Conservation (phyloP, 2,888 invertebrate genomes). For the Flabesymbios commensalis region DNA sequence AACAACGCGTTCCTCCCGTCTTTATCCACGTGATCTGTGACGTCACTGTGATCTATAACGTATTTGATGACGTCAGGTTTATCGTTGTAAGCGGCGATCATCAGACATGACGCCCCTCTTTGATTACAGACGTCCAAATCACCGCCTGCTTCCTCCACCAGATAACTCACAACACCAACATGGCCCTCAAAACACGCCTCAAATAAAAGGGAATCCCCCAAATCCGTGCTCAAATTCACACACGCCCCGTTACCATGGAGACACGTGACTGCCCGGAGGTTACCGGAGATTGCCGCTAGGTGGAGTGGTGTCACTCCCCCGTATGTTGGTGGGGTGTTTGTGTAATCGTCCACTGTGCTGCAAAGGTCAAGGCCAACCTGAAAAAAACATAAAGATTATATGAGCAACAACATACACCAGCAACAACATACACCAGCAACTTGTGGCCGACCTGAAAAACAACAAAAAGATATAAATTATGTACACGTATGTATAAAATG, state of each 20-base stretch:
- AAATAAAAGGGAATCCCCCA: conserved; percentile 28
- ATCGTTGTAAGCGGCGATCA: conserved; percentile 34
- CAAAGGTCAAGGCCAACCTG: conserved; percentile 25
- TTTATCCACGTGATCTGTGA: conserved; percentile 22
- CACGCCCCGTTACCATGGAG: conserved; percentile 26
- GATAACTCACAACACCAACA: conserved; percentile 18
- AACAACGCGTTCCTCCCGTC: conserved; percentile 34
- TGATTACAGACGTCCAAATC: conserved; percentile 19
- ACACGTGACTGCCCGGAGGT: conserved; percentile 28
- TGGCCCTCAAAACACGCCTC: conserved; percentile 37
- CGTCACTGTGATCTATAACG: conserved; percentile 20
- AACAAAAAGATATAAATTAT: no score
- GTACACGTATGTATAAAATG: no score
- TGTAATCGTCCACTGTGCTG: conserved; percentile 25
- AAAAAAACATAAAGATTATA: no score
- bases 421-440: no score
- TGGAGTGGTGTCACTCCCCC: conserved; percentile 29
- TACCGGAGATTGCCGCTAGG: conserved; percentile 30
- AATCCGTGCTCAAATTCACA: conserved; percentile 15
- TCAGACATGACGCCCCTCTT: conserved; percentile 25
- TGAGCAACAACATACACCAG: no score
- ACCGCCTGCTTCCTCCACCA: conserved; percentile 24
- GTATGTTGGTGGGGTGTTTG: conserved; percentile 21
- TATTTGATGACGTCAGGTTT: conserved; percentile 28
- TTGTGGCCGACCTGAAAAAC: no score